phyloP scores from a whole-genome alignment of 2,888 invertebrate genomes.

The Cryptocephalus primarius region DNA sequence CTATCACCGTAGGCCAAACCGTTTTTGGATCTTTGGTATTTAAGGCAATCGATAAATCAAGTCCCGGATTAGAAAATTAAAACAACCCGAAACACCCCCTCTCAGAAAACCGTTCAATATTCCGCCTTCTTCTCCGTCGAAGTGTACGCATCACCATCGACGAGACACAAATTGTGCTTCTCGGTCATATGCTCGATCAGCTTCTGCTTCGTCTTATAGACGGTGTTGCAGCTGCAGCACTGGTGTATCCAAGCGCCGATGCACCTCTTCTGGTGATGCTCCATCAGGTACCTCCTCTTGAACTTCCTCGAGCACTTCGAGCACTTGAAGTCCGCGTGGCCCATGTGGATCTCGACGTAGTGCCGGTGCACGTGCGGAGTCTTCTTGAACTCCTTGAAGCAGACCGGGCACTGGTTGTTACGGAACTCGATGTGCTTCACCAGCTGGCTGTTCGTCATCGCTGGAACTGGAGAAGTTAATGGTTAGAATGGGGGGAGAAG shows the following conservation, averaged over 20 bases:
- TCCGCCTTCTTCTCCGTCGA: no score
- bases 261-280: constrained; percentile 15
- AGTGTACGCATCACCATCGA: no score
- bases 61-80: no score
- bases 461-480: no score
- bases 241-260: neutral
- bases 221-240: constrained; percentile 2
- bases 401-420: constrained; percentile 18
- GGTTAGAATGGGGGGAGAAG: no score
- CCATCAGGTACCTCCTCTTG: constrained; percentile 18
- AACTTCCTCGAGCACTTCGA: constrained; percentile 13
- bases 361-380: constrained; percentile 16
- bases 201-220: constrained; percentile 3
- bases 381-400: constrained; percentile 19
- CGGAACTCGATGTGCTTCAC: constrained; percentile 14
- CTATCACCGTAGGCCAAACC: no score
- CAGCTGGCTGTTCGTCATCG: constrained; percentile 1
- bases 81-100: no score
- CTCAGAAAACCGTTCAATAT: no score
- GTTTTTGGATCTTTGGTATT: no score
- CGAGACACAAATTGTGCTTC: neutral
- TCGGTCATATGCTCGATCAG: constrained; percentile 1
- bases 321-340: constrained; percentile 13
- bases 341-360: constrained; percentile 7
- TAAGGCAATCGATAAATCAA: no score